A percentile compares a stretch with the other conserved stretches of the same genome.
Conservation (phyloP, 2,888 invertebrate genomes). For the Hyles lineata region DNA sequence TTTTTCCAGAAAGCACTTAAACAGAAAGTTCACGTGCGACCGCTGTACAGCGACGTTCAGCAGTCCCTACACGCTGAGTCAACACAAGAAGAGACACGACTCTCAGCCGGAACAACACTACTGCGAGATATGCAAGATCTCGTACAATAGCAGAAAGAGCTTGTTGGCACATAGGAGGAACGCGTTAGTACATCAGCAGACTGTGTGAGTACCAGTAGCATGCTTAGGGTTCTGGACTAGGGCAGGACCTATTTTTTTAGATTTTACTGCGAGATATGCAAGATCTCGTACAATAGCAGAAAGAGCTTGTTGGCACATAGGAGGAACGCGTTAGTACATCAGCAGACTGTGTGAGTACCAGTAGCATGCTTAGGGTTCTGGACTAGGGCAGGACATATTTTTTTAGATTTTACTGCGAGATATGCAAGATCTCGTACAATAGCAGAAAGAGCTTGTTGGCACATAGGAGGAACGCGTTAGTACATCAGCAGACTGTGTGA, state of each 20-base stretch:
- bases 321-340: slow-evolving; percentile 58
- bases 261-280: slow-evolving; percentile 55
- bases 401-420: slow-evolving; percentile 52
- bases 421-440: slow-evolving; percentile 52
- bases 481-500: slow-evolving; percentile 64
- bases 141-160: slow-evolving; percentile 56
- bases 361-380: no score
- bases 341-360: slow-evolving; percentile 62
- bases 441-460: slow-evolving; percentile 59
- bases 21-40: slow-evolving; percentile 64
- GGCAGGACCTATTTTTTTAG: no score
- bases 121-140: slow-evolving; percentile 53
- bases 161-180: slow-evolving; percentile 61
- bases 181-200: slow-evolving; percentile 58
- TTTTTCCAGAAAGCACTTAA: slow-evolving; percentile 50
- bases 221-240: no score
- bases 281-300: slow-evolving; percentile 47
- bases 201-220: slow-evolving; percentile 64
- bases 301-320: slow-evolving; percentile 63
- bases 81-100: slow-evolving; percentile 60
- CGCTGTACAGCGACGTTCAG: slow-evolving; percentile 58
- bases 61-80: slow-evolving; percentile 66
- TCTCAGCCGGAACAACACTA: slow-evolving; percentile 35
- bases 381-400: no score
- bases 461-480: slow-evolving; percentile 55